A percentile compares a stretch with the other conserved stretches of the same genome.
Evolutionary conservation across 92 coral and sea anemone species (phyloP).

Genomic region (Pocillopora grandis): DNA sequence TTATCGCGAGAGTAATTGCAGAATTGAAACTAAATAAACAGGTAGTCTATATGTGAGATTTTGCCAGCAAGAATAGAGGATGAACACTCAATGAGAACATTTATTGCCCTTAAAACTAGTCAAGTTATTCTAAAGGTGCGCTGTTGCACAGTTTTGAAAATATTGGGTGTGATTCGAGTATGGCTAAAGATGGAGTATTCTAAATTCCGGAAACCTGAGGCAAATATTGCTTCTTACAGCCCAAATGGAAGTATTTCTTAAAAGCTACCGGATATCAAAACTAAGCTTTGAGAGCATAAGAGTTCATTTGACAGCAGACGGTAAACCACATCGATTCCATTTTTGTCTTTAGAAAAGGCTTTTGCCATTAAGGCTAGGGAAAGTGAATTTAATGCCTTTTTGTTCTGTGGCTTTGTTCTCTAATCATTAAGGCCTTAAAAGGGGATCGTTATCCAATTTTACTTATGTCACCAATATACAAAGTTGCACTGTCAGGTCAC

Average conservation of each 20-base stretch:
- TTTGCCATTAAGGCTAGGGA: background rate
- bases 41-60: slow-evolving; percentile 8
- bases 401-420: background rate
- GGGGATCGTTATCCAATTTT: slow-evolving; percentile 12
- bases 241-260: slow-evolving; percentile 31
- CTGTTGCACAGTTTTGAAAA: slow-evolving; percentile 25
- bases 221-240: slow-evolving; percentile 36
- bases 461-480: background rate
- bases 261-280: slow-evolving; percentile 42
- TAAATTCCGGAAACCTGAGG: slow-evolving; percentile 43
- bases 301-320: slow-evolving; percentile 18
- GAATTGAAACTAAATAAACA: slow-evolving; percentile 47
- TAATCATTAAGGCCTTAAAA: background rate
- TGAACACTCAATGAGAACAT: background rate
- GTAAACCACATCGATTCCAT: background rate
- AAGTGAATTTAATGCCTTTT: slow-evolving; percentile 2
- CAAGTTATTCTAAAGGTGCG: background rate
- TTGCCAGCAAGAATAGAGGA: background rate
- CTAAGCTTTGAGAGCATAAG: slow-evolving; percentile 11
- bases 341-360: background rate
- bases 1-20: slow-evolving; percentile 42
- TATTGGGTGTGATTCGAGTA: slow-evolving; percentile 30
- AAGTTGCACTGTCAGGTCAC: slow-evolving; percentile 15
- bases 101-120: background rate
- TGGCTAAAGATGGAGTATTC: slow-evolving; percentile 29